Conservation (phyloP, 1,140 invertebrate species). For the Heliconius himera region DNA sequence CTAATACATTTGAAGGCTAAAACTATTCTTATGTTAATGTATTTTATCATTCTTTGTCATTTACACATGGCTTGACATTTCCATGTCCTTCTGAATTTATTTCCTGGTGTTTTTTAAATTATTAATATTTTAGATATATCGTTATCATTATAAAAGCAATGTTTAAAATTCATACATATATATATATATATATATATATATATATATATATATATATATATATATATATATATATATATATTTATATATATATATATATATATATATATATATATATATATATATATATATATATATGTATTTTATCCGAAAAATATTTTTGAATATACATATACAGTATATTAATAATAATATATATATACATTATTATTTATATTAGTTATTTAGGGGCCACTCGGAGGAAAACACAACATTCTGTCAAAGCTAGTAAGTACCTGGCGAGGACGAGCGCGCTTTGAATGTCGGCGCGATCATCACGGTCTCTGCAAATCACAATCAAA, state of each 20-base stretch:
- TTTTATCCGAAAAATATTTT: conserved; percentile 1
- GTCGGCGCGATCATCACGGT: conserved; percentile 88
- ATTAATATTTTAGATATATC: conserved; percentile 8
- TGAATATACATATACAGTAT: not conserved
- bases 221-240: no score
- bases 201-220: no score
- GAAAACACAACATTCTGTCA: conserved; percentile 44
- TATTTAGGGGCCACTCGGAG: conserved; percentile 35
- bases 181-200: no score
- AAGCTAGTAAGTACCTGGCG: conserved; percentile 85
- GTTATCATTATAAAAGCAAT: not conserved
- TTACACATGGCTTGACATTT: conserved; percentile 47
- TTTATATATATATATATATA: no score
- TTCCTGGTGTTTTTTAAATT: not conserved
- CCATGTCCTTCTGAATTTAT: conserved; percentile 45
- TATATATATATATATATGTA: conserved; percentile 18
- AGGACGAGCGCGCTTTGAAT: conserved; percentile 89
- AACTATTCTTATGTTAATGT: conserved; percentile 63
- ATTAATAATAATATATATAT: not conserved
- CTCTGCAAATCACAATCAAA: conserved; percentile 84
- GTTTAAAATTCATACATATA: not conserved
- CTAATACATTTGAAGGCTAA: conserved; percentile 50
- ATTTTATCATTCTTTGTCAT: conserved; percentile 50
- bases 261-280: no score
- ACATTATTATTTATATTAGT: conserved; percentile 7